phyloP scores from a whole-genome alignment of 2,888 invertebrate species.

The Ophion costatus region DNA sequence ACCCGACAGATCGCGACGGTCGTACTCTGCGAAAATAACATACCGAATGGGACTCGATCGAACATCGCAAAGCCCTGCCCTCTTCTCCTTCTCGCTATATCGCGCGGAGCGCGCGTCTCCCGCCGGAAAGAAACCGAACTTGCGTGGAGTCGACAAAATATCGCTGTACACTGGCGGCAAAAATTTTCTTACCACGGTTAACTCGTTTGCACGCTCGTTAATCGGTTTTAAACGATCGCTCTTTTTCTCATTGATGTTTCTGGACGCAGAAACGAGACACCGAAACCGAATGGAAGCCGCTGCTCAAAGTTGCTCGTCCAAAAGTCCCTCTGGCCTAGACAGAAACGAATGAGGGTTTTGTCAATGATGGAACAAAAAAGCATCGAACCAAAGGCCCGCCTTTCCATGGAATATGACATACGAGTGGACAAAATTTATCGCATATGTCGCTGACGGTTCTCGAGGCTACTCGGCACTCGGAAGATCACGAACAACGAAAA shows the following conservation, averaged over 20 bases:
- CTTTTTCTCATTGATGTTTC: not conserved
- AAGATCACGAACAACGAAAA: not conserved
- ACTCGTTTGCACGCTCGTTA: not conserved
- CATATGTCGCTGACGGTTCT: no score
- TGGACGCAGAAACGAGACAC: not conserved
- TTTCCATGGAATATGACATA: constrained; percentile 42
- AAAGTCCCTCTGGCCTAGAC: not conserved
- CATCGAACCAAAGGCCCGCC: not conserved
- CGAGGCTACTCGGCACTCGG: not conserved
- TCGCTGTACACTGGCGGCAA: not conserved
- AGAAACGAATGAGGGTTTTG: constrained; percentile 34
- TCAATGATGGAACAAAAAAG: constrained; percentile 54
- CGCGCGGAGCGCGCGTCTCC: not conserved
- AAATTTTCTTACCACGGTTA: not conserved
- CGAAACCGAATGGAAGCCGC: not conserved
- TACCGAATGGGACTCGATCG: not conserved
- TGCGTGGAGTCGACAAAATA: not conserved
- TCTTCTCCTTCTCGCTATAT: not conserved
- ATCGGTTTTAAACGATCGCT: not conserved
- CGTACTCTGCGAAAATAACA: constrained; percentile 38
- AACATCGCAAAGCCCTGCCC: not conserved
- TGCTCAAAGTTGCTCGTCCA: not conserved
- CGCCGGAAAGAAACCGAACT: not conserved
- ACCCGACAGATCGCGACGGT: constrained; percentile 38
- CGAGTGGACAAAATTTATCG: not conserved